phyloP scores from a whole-genome alignment of 2,113 vertebrate genomes.

The Callionymus lyra region DNA sequence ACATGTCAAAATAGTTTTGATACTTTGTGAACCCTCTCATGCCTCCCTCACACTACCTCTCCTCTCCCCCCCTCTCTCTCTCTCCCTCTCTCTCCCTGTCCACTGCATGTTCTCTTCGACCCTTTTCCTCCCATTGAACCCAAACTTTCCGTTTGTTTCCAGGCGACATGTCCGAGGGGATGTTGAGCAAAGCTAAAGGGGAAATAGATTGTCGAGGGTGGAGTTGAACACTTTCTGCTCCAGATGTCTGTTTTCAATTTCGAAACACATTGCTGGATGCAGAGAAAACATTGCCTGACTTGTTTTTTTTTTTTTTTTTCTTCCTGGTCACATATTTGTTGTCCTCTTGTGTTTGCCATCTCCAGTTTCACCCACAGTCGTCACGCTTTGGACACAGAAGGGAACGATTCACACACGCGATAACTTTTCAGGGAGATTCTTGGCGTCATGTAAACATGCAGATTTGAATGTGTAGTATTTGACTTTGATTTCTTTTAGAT shows the following conservation, averaged over 20 bases:
- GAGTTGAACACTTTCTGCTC: conserved; percentile 30
- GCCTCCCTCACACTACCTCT: conserved; percentile 1
- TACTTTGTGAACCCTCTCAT: conserved; percentile 4
- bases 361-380: conserved; percentile 28
- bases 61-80: not conserved
- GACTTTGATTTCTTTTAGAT: too few species aligned
- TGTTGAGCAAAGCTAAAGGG: conserved; percentile 15
- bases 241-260: conserved; percentile 67
- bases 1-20: not conserved
- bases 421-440: too few species aligned
- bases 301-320: conserved; percentile 17
- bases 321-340: conserved; percentile 23
- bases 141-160: conserved; percentile 35
- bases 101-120: conserved; percentile 9
- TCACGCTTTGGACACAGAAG: not conserved
- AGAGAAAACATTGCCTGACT: conserved; percentile 23
- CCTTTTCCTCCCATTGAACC: conserved; percentile 21
- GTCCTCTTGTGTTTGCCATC: conserved; percentile 26
- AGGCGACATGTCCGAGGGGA: conserved; percentile 28
- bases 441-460: too few species aligned
- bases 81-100: not conserved
- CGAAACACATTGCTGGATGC: conserved; percentile 42
- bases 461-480: too few species aligned
- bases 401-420: too few species aligned
- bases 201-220: conserved; percentile 38